Evolutionary conservation across 2,888 invertebrate genomes (phyloP).

Genomic region (Petrolisthes cinctipes): DNA sequence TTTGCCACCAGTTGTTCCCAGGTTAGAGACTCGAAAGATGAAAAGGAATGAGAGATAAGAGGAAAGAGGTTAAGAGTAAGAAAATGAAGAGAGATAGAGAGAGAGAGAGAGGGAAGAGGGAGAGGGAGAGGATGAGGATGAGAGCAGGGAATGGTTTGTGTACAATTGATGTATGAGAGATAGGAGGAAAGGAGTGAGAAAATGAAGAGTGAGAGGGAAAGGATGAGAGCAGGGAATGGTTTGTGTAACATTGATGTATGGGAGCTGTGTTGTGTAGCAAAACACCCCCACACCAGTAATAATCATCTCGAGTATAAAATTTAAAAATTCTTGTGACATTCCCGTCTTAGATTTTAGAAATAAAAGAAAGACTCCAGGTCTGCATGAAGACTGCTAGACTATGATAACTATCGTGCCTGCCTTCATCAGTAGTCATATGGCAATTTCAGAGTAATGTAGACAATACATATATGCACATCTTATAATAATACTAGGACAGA

Average conservation of each 20-base stretch:
- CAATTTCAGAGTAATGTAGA: slow-evolving; percentile 25
- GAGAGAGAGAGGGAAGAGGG: no score
- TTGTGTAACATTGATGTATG: no score
- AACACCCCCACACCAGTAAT: slow-evolving; percentile 13
- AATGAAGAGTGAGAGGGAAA: no score
- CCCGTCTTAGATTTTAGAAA: slow-evolving; percentile 42
- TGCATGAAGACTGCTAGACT: slow-evolving; percentile 29
- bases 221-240: no score
- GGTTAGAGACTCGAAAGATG: not conserved
- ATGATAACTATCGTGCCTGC: slow-evolving; percentile 39
- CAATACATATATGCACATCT: slow-evolving; percentile 14
- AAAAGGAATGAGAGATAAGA: not conserved
- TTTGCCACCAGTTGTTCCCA: slow-evolving; percentile 1
- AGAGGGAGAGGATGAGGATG: no score
- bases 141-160: no score
- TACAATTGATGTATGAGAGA: no score
- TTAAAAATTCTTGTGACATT: slow-evolving; percentile 44
- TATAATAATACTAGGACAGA: slow-evolving; percentile 16
- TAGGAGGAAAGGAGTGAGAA: no score
- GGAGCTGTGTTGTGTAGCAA: not conserved
- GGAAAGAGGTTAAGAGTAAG: not conserved
- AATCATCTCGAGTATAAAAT: slow-evolving; percentile 2
- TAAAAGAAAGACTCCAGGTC: slow-evolving; percentile 39
- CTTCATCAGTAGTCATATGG: slow-evolving; percentile 34
- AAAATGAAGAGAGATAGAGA: no score